A percentile compares a stretch with the other conserved stretches of the same genome.
Conservation (phyloP, 1,140 invertebrate species). For the Anthonomus grandis region DNA sequence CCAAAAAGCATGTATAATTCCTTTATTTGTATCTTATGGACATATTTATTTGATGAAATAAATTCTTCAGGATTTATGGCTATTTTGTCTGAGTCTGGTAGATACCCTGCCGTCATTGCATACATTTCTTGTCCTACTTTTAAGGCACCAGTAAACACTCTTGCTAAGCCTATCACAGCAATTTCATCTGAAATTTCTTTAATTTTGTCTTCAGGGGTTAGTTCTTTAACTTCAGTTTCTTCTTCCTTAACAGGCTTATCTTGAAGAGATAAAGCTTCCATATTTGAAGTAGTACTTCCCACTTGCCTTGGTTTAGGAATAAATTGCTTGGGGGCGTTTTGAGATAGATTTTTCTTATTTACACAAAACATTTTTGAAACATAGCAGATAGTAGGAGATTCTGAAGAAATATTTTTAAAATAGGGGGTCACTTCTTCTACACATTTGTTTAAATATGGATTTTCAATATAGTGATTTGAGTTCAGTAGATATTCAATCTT, state of each 20-base stretch:
- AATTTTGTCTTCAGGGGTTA: constrained; percentile 7
- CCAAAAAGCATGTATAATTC: constrained; percentile 92
- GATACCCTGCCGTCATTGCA: constrained; percentile 79
- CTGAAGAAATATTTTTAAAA: constrained; percentile 66
- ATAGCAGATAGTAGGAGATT: constrained; percentile 80
- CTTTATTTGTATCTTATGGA: constrained; percentile 58
- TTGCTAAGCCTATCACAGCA: constrained; percentile 87
- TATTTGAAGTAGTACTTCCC: constrained; percentile 7
- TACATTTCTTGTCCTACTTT: constrained; percentile 74
- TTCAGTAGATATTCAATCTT: constrained; percentile 60
- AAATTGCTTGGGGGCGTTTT: constrained; percentile 37
- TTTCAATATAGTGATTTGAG: constrained; percentile 39
- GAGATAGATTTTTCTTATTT: constrained; percentile 60
- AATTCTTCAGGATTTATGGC: constrained; percentile 40
- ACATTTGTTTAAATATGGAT: constrained; percentile 32
- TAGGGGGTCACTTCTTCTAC: constrained; percentile 31
- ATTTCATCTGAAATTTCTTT: constrained; percentile 52
- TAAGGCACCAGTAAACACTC: constrained; percentile 88
- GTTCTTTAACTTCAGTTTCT: background rate
- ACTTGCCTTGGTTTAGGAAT: constrained; percentile 30
- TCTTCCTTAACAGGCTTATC: constrained; percentile 43
- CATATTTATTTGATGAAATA: constrained; percentile 47
- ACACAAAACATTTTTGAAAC: constrained; percentile 94
- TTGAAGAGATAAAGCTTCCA: constrained; percentile 3
- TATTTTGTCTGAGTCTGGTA: constrained; percentile 30